These are phyloP conservation scores for Machaerirhynchus nigripectus DNA, from an alignment of 2,113 vertebrate genomes.

Conservation along the genomic window DNA sequence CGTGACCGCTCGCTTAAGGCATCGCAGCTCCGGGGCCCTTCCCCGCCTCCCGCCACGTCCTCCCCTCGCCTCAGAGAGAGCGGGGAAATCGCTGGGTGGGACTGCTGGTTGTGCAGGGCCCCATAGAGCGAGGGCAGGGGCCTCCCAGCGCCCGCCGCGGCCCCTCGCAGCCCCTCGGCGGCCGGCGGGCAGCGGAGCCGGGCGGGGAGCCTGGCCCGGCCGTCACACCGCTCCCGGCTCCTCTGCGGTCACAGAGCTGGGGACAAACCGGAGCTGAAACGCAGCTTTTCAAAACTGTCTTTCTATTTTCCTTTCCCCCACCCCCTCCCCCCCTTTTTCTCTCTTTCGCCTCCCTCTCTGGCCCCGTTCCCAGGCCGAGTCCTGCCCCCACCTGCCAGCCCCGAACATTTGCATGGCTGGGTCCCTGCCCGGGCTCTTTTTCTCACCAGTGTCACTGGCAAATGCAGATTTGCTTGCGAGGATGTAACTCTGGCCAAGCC, in stretches of 20 bases:
- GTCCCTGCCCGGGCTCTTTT: conserved; percentile 29
- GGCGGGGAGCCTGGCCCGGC: background rate
- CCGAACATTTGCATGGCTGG: conserved; percentile 36
- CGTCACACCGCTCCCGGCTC: background rate
- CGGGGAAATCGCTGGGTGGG: background rate
- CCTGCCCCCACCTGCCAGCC: conserved; percentile 54
- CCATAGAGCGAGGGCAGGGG: background rate
- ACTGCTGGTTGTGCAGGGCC: background rate
- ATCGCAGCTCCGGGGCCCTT: background rate
- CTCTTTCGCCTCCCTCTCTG: background rate
- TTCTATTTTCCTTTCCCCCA: background rate
- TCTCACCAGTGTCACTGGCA: conserved; percentile 46
- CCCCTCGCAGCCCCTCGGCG: background rate
- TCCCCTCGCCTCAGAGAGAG: background rate
- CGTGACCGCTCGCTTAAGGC: background rate
- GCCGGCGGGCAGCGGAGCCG: background rate
- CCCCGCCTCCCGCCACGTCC: background rate
- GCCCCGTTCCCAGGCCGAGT: conserved; percentile 9
- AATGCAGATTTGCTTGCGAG: background rate
- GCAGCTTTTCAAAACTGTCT: background rate
- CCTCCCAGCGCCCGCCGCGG: background rate
- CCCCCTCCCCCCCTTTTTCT: too few relatives aligned
- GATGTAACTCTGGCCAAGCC: conserved; percentile 8
- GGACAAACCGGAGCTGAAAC: background rate
- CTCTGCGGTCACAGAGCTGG: background rate